Evolutionary conservation across 2,888 invertebrate species (phyloP).

Genomic region (Lasioglossum pauxillum): DNA sequence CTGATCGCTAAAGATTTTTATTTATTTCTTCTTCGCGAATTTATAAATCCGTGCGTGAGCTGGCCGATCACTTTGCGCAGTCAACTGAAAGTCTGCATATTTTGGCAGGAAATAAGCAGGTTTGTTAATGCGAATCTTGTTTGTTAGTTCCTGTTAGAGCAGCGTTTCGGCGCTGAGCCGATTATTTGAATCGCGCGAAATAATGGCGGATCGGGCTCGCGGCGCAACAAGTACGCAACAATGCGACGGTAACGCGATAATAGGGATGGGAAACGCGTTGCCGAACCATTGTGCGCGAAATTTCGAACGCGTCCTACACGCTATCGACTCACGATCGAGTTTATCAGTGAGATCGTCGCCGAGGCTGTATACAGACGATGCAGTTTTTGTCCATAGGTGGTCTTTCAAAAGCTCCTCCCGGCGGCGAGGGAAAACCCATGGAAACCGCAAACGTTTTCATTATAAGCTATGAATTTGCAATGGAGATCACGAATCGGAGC

Average conservation of each 20-base stretch:
- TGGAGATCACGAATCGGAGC: neutral
- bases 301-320: neutral
- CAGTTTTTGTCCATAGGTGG: neutral
- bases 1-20: no score
- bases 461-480: conserved; percentile 3
- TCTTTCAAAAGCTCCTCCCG: neutral
- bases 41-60: no score
- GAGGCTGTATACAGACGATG: neutral
- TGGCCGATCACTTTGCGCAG: no score
- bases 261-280: neutral
- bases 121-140: no score
- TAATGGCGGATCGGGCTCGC: neutral
- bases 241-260: neutral
- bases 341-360: neutral
- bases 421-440: neutral
- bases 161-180: neutral
- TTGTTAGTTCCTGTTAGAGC: no score
- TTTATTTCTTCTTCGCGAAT: no score
- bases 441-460: neutral
- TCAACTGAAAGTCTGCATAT: no score
- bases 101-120: no score
- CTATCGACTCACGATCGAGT: neutral
- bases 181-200: neutral
- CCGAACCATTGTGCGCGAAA: neutral
- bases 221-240: conserved; percentile 1